Evolutionary conservation across 2,888 invertebrate genomes (phyloP).

Genomic region (Folsomia candida): DNA sequence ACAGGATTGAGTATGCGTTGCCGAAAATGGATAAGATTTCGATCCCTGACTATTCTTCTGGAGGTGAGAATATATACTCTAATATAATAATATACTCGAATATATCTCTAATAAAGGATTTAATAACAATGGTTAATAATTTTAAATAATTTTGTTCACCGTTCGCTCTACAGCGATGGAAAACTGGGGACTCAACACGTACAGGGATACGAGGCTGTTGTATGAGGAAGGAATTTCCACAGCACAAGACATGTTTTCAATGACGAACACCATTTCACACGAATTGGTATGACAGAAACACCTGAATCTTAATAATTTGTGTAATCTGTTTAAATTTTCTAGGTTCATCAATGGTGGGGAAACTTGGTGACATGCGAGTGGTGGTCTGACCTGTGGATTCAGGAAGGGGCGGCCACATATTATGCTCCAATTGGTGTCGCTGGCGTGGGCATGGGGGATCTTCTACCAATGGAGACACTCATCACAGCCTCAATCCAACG

Average conservation of each 20-base stretch:
- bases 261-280: slow-evolving; percentile 39
- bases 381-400: slow-evolving; percentile 37
- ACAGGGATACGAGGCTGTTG: slow-evolving; percentile 34
- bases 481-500: slow-evolving; percentile 34
- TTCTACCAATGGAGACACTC: slow-evolving; percentile 32
- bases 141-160: background rate
- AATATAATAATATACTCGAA: background rate
- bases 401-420: slow-evolving; percentile 47
- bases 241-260: slow-evolving; percentile 28
- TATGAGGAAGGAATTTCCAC: slow-evolving; percentile 30
- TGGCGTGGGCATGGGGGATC: slow-evolving; percentile 22
- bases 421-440: slow-evolving; percentile 30
- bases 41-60: slow-evolving; percentile 31
- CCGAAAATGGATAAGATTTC: slow-evolving; percentile 47
- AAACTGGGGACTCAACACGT: slow-evolving; percentile 43
- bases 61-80: slow-evolving; percentile 11
- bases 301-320: background rate
- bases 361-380: slow-evolving; percentile 42
- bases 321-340: background rate
- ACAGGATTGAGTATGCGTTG: slow-evolving; percentile 25
- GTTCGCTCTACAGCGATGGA: slow-evolving; percentile 31
- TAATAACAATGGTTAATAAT: background rate
- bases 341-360: slow-evolving; percentile 36
- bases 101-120: background rate
- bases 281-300: slow-evolving; percentile 19